Base-by-base conservation (phyloP, 2,888 invertebrate species). In the Heliconius aoede region DNA sequence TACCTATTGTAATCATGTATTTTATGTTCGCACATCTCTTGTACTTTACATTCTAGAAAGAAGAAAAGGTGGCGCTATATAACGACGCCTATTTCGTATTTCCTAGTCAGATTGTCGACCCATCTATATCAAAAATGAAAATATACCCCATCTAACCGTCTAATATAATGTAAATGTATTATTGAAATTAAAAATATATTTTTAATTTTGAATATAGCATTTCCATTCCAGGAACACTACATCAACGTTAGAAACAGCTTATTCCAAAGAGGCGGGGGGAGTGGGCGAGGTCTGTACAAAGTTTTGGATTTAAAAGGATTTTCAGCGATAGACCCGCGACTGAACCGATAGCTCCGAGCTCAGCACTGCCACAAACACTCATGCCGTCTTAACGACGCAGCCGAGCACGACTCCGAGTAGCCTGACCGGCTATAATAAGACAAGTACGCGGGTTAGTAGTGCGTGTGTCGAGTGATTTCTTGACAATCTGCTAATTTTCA, bases 271-370 rank as follows among this genome's bases (percentile, higher is more conserved):
- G 78, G 65, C 77, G 78, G 80, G 36, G 40, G 77, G 75, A 78
- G 78, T 73, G 79, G 78, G 72, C 60, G 77, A 77, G 76, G 80
- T 80, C 80, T 74, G 76, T 79, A 81, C 80, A 85, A 86, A 87
- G 84, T 84, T 85, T 83, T 79, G 81, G 79, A 80, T 82, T 76
- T 87, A 85, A 87, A 87, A 81, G 83, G 84, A 85, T 86, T 82
- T 80, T 75, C 81, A 75, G 71, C 76, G 79, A 79, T 74, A 72
- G 21, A 73, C 71, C 69, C 69, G 78, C 77, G 73, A 36, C 74
- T 76, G 76, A 76, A 75, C 79, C 82, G 81, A 80, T 80, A 79
- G 82, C 80, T 80, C 72, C 74, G 76, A 72, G 72, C 76, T 80
- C 73, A 82, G 80, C 81, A 76, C 77, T 75, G 78, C 69, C 61